Conservation (phyloP, 2,113 vertebrate genomes). For the Dinomys branickii region DNA sequence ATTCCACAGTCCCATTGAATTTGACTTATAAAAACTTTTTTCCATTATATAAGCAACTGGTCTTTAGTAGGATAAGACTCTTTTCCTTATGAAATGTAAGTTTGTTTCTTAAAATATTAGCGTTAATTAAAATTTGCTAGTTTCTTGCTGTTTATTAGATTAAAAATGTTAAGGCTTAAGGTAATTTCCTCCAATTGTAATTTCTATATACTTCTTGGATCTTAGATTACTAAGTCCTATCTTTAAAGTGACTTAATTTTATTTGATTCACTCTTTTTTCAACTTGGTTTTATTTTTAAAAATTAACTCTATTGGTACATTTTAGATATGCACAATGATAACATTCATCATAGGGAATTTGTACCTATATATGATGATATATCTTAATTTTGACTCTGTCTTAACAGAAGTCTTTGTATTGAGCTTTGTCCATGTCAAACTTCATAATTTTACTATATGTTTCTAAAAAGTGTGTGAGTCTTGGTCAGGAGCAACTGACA, state of each 20-base stretch:
- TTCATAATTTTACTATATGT: conserved; percentile 53
- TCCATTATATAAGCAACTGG: neutral
- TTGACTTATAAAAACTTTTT: conserved; percentile 55
- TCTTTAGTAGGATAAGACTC: conserved; percentile 29
- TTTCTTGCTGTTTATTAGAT: conserved; percentile 45
- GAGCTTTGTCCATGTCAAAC: conserved; percentile 39
- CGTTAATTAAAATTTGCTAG: conserved; percentile 33
- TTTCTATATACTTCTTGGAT: conserved; percentile 19
- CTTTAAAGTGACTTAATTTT: conserved; percentile 52
- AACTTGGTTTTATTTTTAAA: neutral
- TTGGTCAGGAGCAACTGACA: conserved; percentile 9
- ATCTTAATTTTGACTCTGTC: conserved; percentile 10
- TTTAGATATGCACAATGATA: neutral
- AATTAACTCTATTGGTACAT: neutral
- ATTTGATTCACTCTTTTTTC: neutral
- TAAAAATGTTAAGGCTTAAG: conserved; percentile 45
- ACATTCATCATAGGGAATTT: neutral
- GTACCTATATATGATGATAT: neutral
- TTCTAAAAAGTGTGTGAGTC: conserved; percentile 16
- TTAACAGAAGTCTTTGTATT: conserved; percentile 36
- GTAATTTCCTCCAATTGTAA: conserved; percentile 53
- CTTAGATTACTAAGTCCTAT: neutral
- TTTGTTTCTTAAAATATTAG: conserved; percentile 55
- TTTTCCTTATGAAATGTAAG: conserved; percentile 33
- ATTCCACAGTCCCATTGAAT: neutral